Percentiles rank a stretch among this genome's conserved stretches.
phyloP scores from a whole-genome alignment of 2,888 invertebrate species.

The Lathronympha strigana region DNA sequence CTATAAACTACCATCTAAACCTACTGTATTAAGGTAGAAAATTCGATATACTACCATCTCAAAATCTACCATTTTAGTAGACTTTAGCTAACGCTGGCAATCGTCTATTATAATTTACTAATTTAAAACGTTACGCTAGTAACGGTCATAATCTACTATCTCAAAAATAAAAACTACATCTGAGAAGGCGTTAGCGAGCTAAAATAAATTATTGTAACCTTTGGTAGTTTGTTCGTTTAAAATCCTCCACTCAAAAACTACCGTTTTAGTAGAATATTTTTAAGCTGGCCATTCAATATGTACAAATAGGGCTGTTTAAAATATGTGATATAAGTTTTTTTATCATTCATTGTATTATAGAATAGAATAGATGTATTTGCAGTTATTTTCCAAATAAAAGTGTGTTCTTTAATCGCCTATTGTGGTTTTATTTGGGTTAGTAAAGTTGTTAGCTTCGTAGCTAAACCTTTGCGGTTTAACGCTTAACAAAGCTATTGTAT shows the following conservation, averaged over 20 bases:
- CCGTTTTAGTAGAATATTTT: constrained; percentile 51
- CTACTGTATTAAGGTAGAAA: not conserved
- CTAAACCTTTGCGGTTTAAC: no score
- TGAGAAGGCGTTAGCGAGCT: not conserved
- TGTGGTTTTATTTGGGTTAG: constrained; percentile 1
- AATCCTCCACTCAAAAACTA: constrained; percentile 44
- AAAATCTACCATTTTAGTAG: constrained; percentile 51
- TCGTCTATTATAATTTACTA: constrained; percentile 12
- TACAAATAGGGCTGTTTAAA: constrained; percentile 54
- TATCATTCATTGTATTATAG: constrained; percentile 45
- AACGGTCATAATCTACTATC: not conserved
- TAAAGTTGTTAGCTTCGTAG: no score
- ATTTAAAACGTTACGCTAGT: not conserved
- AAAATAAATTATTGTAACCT: not conserved
- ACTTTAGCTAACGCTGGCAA: constrained; percentile 46
- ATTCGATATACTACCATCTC: not conserved
- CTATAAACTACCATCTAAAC: constrained; percentile 45
- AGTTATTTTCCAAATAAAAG: constrained; percentile 53
- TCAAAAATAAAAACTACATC: not conserved
- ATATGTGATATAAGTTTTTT: constrained; percentile 51
- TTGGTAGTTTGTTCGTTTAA: not conserved
- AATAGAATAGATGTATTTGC: constrained; percentile 49
- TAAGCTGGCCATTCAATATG: constrained; percentile 34
- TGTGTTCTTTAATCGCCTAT: constrained; percentile 39
- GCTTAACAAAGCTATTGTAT: no score